Evolutionary conservation across 2,888 invertebrate species (phyloP).

Genomic region (Auanema sp.): DNA sequence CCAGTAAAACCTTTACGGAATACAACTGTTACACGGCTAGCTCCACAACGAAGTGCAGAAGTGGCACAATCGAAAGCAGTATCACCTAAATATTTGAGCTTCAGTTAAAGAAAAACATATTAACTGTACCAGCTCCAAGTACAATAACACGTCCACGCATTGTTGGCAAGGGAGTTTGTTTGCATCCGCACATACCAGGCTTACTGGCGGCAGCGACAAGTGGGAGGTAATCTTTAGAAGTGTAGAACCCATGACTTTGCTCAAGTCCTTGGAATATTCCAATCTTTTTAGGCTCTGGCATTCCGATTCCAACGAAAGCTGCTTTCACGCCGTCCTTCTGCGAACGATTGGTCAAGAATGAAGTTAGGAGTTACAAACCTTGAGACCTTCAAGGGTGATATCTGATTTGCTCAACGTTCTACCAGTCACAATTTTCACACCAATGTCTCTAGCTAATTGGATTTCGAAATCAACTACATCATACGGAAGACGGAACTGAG

Average conservation of each 20-base stretch:
- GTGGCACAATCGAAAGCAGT: conserved; percentile 99
- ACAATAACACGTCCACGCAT: conserved; percentile 84
- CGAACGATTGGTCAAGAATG: too few relatives aligned
- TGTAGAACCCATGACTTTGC: conserved; percentile 83
- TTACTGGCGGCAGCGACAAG: conserved; percentile 86
- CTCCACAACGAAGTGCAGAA: conserved; percentile 84
- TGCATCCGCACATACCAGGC: conserved; percentile 82
- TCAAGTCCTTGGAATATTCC: conserved; percentile 78
- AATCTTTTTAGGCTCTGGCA: conserved; percentile 84
- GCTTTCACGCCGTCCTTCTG: conserved; percentile 63
- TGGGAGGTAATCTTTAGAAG: conserved; percentile 91
- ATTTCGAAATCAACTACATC: conserved; percentile 91
- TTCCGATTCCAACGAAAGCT: conserved; percentile 75
- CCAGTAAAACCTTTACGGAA: conserved; percentile 92
- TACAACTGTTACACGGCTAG: conserved; percentile 84
- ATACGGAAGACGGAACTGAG: conserved; percentile 91
- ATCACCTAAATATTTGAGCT: conserved; percentile 83
- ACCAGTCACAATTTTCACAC: conserved; percentile 79
- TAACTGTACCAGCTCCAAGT: conserved; percentile 71
- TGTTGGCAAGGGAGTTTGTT: conserved; percentile 73
- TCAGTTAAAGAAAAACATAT: background rate
- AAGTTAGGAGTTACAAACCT: conserved; percentile 24
- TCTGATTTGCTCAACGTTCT: conserved; percentile 72
- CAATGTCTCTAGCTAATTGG: conserved; percentile 84
- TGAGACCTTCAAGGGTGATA: conserved; percentile 71